Base-by-base conservation (phyloP, 2,888 invertebrate genomes). In the Sabatieria punctata region DNA sequence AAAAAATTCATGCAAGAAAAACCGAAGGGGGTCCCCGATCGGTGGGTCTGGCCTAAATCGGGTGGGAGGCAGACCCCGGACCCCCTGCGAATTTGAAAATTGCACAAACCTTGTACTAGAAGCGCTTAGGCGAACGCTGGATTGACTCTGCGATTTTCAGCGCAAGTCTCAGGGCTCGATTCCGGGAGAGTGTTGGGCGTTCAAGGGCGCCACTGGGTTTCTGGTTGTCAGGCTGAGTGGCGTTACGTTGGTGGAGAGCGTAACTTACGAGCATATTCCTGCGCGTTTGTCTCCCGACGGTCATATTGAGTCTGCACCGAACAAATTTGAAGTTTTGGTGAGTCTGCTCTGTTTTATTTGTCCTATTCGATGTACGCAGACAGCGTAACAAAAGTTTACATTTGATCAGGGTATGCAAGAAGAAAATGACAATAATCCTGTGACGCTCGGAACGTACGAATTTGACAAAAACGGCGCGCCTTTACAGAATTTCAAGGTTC, bases 121-220 rank as follows among this genome's bases (percentile, higher is more conserved):
- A n/a, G n/a, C n/a, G n/a, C n/a, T n/a, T n/a, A n/a, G n/a, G n/a
- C n/a, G n/a, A n/a, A n/a, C n/a, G n/a, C n/a, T n/a, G n/a, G n/a
- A n/a, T n/a, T n/a, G n/a, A n/a, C n/a, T 36, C 4, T 48, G 19
- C 18, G n/a, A 50, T 13, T 35, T 58, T 36, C 47, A 60, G 57
- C 52, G 61, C 26, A 59, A 56, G 48, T 54, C 58, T 3, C 54
- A n/a, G n/a, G 38, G 33, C 2, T 2, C 13, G 6, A 21, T 22
- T n/a, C 69, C 71, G 25, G 93, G 93, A 15, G 80, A 88, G 65
- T 95, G 95, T 70, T 95, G 93, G 91, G 85, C 93, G 37, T 93
- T 95, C 71, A 82, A 82, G 68, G 86, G 86, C 47, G 80, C 80
- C 64, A 80, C 82, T 1, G 91, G 89, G 0, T 81, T 78, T 63